Conservation (phyloP, 2,888 invertebrate genomes). For the Erebia palarica region DNA sequence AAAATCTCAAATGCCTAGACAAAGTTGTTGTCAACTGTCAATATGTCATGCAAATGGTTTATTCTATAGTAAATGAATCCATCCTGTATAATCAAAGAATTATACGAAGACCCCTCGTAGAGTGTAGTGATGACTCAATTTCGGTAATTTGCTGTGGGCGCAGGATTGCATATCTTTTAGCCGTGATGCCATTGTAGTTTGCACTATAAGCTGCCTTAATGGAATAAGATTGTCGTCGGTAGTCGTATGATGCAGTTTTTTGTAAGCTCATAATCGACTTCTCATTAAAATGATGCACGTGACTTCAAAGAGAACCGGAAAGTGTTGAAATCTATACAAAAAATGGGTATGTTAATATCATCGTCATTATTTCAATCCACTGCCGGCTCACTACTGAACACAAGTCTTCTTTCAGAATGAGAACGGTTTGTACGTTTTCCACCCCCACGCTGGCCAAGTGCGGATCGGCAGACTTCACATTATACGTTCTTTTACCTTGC, state of each 20-base stretch:
- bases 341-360: not conserved
- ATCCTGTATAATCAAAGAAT: slow-evolving; percentile 37
- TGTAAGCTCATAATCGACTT: slow-evolving; percentile 7
- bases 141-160: slow-evolving; percentile 67
- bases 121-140: slow-evolving; percentile 74
- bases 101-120: slow-evolving; percentile 64
- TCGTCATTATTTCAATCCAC: too few relatives aligned
- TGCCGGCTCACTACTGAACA: too few relatives aligned
- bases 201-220: slow-evolving; percentile 37
- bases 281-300: slow-evolving; percentile 22
- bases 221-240: slow-evolving; percentile 40
- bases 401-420: too few relatives aligned
- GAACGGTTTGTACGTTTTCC: too few relatives aligned
- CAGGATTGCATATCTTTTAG: slow-evolving; percentile 42
- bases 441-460: too few relatives aligned
- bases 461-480: too few relatives aligned
- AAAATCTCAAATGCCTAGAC: too few relatives aligned
- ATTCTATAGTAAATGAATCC: not conserved
- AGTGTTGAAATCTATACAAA: slow-evolving; percentile 2
- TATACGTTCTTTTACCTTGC: too few relatives aligned
- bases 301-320: not conserved
- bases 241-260: slow-evolving; percentile 19
- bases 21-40: too few relatives aligned
- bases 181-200: slow-evolving; percentile 35
- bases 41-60: too few relatives aligned